phyloP scores from a whole-genome alignment of 2,888 invertebrate species.

The Pseudolycoriella hygida region DNA sequence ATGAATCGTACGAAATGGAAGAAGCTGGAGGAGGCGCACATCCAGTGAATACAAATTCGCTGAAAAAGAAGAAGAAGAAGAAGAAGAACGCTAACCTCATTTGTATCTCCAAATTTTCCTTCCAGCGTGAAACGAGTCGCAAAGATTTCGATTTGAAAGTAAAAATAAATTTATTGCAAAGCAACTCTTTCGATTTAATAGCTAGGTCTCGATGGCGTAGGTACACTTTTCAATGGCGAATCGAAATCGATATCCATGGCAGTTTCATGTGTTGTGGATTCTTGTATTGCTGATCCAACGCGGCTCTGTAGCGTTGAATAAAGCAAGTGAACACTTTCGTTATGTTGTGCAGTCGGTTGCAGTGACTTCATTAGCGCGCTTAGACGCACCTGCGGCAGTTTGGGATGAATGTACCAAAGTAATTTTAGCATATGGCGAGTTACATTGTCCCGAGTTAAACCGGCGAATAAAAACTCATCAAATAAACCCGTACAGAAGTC shows the following conservation, averaged over 20 bases:
- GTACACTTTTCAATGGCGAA: conserved; percentile 71
- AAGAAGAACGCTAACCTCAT: too few species aligned
- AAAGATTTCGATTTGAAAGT: too few species aligned
- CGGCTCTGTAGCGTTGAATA: conserved; percentile 65
- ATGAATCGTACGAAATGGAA: too few species aligned
- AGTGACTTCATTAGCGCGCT: conserved; percentile 48
- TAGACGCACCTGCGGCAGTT: conserved; percentile 60
- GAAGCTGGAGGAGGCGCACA: too few species aligned
- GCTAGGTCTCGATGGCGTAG: conserved; percentile 36
- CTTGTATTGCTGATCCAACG: conserved; percentile 46
- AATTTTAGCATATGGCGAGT: conserved; percentile 79
- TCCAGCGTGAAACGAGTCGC: too few species aligned
- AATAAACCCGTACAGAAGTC: conserved; percentile 91
- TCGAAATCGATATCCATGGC: conserved; percentile 55
- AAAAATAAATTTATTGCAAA: too few species aligned
- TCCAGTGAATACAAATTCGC: too few species aligned
- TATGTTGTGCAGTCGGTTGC: conserved; percentile 53
- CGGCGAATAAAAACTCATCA: conserved; percentile 89
- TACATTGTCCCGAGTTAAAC: conserved; percentile 76
- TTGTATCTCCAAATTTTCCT: too few species aligned
- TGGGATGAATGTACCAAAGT: conserved; percentile 77
- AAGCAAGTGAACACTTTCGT: conserved; percentile 64
- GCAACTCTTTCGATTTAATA: too few species aligned
- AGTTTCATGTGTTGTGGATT: conserved; percentile 43
- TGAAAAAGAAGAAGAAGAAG: too few species aligned